A percentile compares a stretch with the other conserved stretches of the same genome.
These are phyloP conservation scores for Sebastes hubbsi DNA, from an alignment of 2,797 vertebrate species.

Conservation along the genomic window DNA sequence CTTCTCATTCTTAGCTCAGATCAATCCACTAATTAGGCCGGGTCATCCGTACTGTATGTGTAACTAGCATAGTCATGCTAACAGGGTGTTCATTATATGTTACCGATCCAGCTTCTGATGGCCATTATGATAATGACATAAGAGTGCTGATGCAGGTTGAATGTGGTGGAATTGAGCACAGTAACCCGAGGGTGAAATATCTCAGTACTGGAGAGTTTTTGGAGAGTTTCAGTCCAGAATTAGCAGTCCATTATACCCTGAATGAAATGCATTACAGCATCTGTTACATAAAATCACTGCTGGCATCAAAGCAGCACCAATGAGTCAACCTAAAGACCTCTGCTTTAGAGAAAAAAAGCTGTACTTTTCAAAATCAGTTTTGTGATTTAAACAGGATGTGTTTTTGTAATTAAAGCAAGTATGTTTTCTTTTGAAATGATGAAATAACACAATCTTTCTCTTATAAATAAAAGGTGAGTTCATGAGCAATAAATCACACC, in stretches of 20 bases:
- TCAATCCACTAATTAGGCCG: constrained; percentile 54
- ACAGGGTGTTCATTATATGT: background rate
- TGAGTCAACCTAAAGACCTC: background rate
- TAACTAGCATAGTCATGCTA: constrained; percentile 9
- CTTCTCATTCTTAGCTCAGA: constrained; percentile 17
- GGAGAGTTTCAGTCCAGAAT: background rate
- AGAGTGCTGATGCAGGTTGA: background rate
- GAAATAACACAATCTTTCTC: background rate
- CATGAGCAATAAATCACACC: background rate
- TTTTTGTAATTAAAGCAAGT: background rate
- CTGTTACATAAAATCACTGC: constrained; percentile 7
- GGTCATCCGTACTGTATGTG: constrained; percentile 10
- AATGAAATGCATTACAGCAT: background rate
- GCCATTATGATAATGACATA: background rate
- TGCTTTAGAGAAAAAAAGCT: background rate
- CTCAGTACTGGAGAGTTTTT: background rate
- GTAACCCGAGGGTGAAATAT: background rate
- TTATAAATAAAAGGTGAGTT: background rate
- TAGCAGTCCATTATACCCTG: background rate
- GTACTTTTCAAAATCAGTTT: background rate
- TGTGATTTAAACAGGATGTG: background rate
- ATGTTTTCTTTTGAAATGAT: background rate
- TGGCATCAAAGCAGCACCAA: background rate
- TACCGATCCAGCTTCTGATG: background rate
- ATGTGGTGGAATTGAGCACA: background rate